phyloP scores from a whole-genome alignment of 2,888 invertebrate species.

The Chaitophorus viminalis region DNA sequence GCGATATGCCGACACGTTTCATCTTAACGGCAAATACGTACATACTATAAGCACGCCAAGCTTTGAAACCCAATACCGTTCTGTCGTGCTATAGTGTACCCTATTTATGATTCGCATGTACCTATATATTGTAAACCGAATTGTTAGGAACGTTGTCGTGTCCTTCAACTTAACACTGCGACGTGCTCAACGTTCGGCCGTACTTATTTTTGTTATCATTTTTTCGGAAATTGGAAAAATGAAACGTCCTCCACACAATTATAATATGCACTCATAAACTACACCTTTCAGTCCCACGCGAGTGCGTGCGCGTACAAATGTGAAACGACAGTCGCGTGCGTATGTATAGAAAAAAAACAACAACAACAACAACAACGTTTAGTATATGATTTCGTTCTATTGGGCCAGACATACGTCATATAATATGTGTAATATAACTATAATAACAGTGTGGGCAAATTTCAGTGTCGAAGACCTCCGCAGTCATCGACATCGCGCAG shows the following conservation, averaged over 20 bases:
- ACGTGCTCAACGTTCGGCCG: neutral
- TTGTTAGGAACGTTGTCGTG: no score
- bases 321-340: neutral
- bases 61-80: neutral
- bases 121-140: no score
- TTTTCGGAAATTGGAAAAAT: neutral
- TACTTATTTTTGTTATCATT: slow-evolving; percentile 1
- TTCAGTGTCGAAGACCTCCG: slow-evolving; percentile 36
- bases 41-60: neutral
- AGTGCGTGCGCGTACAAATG: neutral
- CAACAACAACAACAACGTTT: neutral
- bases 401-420: neutral
- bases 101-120: no score
- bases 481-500: slow-evolving; percentile 20
- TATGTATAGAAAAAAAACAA: neutral
- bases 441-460: slow-evolving; percentile 40
- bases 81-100: no score
- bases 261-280: neutral
- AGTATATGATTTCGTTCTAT: neutral
- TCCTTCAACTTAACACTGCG: slow-evolving; percentile 33
- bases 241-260: neutral
- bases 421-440: neutral
- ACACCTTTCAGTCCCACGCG: neutral
- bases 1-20: neutral
- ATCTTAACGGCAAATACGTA: neutral